phyloP scores from a whole-genome alignment of 2,888 invertebrate species.

The Polydrusus tereticollis region DNA sequence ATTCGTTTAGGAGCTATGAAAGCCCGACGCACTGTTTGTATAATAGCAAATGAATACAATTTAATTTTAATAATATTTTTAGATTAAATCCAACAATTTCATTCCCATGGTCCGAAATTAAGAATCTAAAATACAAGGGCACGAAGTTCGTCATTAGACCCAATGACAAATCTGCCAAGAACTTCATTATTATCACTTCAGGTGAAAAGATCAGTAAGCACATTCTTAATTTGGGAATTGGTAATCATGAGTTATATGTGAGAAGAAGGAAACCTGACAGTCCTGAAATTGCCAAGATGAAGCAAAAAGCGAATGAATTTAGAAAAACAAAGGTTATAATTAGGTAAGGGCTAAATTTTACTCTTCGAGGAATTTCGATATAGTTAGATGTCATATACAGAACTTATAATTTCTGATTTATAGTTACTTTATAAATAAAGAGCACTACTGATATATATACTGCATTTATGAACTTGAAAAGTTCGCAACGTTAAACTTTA shows the following conservation, averaged over 20 bases:
- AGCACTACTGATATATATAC: too few relatives aligned
- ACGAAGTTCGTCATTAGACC: slow-evolving; percentile 99
- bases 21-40: too few relatives aligned
- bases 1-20: too few relatives aligned
- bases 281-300: slow-evolving; percentile 99
- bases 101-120: slow-evolving; percentile 99
- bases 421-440: too few relatives aligned
- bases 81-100: slow-evolving; percentile 97
- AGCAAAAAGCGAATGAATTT: slow-evolving; percentile 96
- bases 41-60: slow-evolving; percentile 1
- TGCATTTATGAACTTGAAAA: too few relatives aligned
- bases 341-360: slow-evolving; percentile 25
- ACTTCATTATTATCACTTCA: slow-evolving; percentile 98
- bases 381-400: neutral
- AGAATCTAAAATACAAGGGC: slow-evolving; percentile 98
- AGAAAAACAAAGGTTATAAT: slow-evolving; percentile 79
- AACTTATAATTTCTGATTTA: too few relatives aligned
- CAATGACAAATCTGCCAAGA: slow-evolving; percentile 97
- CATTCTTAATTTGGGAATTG: slow-evolving; percentile 98
- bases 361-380: too few relatives aligned
- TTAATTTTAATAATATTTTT: slow-evolving; percentile 59
- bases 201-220: slow-evolving; percentile 97
- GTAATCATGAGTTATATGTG: slow-evolving; percentile 99
- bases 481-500: too few relatives aligned
- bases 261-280: slow-evolving; percentile 97